Conservation (phyloP, 2,113 vertebrate genomes). For the Tachycineta bicolor region DNA sequence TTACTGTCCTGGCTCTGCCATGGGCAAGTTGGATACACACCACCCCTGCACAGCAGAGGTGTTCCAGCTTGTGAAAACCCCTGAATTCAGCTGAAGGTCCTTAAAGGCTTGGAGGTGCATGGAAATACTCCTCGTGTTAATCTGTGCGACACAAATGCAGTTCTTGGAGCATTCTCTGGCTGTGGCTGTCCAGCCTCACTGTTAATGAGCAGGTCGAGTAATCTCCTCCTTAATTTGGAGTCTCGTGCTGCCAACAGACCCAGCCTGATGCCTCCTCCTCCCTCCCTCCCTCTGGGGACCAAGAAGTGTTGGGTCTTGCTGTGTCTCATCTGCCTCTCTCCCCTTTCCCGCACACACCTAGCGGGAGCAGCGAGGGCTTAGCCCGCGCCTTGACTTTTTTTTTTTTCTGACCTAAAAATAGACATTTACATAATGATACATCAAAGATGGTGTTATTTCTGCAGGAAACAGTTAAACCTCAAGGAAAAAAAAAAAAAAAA, state of each 20-base stretch:
- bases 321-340: background rate
- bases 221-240: conserved; percentile 11
- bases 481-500: conserved; percentile 30
- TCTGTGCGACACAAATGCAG: accelerated
- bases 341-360: background rate
- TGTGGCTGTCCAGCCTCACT: background rate
- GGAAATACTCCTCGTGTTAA: background rate
- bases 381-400: background rate
- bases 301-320: background rate
- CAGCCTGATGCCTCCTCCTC: background rate
- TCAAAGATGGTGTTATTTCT: conserved; percentile 76
- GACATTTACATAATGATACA: conserved; percentile 70
- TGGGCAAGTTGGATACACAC: background rate
- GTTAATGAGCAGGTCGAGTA: background rate
- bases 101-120: background rate
- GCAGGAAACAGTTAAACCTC: conserved; percentile 85
- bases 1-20: accelerated
- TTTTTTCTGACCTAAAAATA: conserved; percentile 68
- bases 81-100: background rate
- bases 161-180: background rate
- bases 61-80: background rate
- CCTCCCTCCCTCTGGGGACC: background rate
- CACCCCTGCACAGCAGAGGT: background rate
- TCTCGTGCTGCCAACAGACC: background rate
- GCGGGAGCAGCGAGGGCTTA: background rate